phyloP scores from a whole-genome alignment of 1,140 invertebrate genomes.

The Rhizoglyphus robini region DNA sequence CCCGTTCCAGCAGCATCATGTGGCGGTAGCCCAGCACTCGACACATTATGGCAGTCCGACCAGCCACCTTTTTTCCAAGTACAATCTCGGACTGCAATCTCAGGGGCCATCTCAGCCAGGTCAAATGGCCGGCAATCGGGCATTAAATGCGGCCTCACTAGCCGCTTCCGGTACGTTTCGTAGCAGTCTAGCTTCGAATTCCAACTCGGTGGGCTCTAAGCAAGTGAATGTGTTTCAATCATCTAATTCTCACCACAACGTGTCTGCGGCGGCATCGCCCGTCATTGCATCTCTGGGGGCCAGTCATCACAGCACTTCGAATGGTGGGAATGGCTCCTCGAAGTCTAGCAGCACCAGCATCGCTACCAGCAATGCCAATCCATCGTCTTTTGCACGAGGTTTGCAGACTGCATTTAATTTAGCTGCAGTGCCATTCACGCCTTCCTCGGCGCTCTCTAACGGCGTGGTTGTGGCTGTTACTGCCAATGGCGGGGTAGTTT shows the following conservation, averaged over 20 bases:
- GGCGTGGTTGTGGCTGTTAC: no score
- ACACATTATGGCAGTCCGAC: neutral
- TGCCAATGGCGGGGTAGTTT: neutral
- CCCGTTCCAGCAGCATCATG: constrained; percentile 1
- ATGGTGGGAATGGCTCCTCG: neutral
- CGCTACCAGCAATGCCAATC: neutral
- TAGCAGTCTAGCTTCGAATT: neutral
- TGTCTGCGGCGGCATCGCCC: neutral
- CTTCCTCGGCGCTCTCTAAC: neutral
- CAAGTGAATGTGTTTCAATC: neutral
- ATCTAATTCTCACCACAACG: neutral
- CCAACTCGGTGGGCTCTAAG: neutral
- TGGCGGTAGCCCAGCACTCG: neutral
- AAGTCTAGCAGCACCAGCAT: neutral
- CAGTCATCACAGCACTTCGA: neutral
- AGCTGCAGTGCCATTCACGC: constrained; percentile 5
- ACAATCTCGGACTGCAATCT: neutral
- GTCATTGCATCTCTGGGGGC: neutral
- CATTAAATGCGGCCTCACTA: neutral
- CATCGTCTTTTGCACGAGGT: neutral
- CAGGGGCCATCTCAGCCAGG: neutral
- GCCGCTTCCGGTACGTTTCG: neutral
- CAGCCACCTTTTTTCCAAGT: neutral
- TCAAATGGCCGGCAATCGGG: neutral
- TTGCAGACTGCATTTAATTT: constrained; percentile 20